These are phyloP conservation scores for Noctua janthe DNA, from an alignment of 2,888 invertebrate species.

Conservation along the genomic window DNA sequence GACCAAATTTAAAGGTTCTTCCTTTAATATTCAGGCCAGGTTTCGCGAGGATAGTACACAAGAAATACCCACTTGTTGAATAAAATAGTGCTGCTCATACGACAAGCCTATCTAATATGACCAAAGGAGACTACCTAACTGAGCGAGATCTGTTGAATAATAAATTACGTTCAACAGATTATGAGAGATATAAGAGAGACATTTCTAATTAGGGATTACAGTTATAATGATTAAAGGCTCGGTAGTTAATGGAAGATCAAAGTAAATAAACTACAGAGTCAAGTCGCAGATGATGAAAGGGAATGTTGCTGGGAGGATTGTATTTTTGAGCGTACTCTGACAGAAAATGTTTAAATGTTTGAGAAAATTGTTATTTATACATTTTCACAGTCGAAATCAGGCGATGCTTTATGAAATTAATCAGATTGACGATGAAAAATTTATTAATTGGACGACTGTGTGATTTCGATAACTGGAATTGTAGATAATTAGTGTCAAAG, in stretches of 20 bases:
- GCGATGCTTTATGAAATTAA: neutral
- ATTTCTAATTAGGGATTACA: constrained; percentile 60
- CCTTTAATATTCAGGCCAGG: constrained; percentile 49
- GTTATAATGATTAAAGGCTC: constrained; percentile 56
- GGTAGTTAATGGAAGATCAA: constrained; percentile 60
- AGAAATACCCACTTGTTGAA: constrained; percentile 69
- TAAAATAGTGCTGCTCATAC: constrained; percentile 60
- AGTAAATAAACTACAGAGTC: constrained; percentile 41
- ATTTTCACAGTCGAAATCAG: neutral
- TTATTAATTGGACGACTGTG: constrained; percentile 8
- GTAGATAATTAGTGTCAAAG: constrained; percentile 51
- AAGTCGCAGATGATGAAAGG: constrained; percentile 26
- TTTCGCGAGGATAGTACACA: constrained; percentile 44
- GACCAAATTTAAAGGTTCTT: constrained; percentile 42
- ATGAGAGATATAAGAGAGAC: constrained; percentile 41
- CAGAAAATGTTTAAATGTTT: neutral
- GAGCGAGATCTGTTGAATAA: constrained; percentile 58
- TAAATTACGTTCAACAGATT: constrained; percentile 55
- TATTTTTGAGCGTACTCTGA: constrained; percentile 11
- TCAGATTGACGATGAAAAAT: neutral
- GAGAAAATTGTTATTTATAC: neutral
- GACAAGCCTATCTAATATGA: constrained; percentile 45
- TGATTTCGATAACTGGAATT: constrained; percentile 22
- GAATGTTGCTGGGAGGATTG: neutral
- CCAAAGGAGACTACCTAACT: constrained; percentile 52